Evolutionary conservation across 2,797 vertebrate species (phyloP), one percentile per base, ranked within the genome.

Genomic region (Epinephelus malabaricus): DNA sequence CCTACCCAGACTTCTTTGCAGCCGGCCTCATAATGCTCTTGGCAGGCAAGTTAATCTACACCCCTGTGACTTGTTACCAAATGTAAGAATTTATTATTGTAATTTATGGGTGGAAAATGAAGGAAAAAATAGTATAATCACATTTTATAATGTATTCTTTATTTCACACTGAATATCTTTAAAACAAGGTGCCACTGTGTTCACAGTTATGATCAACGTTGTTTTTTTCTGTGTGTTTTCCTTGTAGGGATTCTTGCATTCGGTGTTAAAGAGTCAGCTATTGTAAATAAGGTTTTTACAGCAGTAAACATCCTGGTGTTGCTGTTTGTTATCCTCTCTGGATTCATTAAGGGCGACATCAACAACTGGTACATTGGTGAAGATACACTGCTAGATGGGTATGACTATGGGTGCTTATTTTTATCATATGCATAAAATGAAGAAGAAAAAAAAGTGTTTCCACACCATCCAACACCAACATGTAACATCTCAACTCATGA

Each of bases 1-100:
- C 96, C 40, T 96, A 97, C 84, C 96, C 95, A 23, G 97, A 97
- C 90, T 95, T 94, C 78, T 97, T 97, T 93, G 96, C 97, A 0
- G 95, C 95, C 59, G 92, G 87, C 9, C 95, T 98, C 56, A 97
- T 97, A 71, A 78, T 97, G 76, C 78, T 98, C 17, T 85, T 97
- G 80, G 93, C 97, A 95, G 96, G 97, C 53, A 75, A 69, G 88
- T 91, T 78, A 18, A 47, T 55, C 11, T 21, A 55, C 69, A 45
- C 60, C 45, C 23, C 68, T 47, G 19, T 21, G 25, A 30, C 40
- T 18, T 67, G 17, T 27, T 7, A 55, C 27, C 15, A 56, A 63
- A 43, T 55, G 4, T 58, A 45, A 43, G 7, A 53, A 30, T 23
- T 2, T 30, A 6, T 10, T 30, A 10, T 13, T 54, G 4, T 14